A percentile compares a stretch with the other conserved stretches of the same genome.
phyloP scores from a whole-genome alignment of 2,113 vertebrate genomes.

The Pseudorectes ferrugineus region DNA sequence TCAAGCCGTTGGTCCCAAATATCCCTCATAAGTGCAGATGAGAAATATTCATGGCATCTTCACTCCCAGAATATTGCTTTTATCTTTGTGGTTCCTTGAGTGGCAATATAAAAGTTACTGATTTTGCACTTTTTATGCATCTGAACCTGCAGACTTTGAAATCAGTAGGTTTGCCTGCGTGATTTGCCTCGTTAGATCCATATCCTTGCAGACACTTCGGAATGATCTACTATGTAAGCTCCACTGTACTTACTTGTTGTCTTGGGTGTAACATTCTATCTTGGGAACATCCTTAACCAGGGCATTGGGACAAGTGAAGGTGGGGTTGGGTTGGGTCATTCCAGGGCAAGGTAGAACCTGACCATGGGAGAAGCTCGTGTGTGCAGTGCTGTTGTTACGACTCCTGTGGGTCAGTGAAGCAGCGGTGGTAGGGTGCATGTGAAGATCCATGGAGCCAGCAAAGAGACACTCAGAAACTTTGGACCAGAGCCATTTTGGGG shows the following conservation, averaged over 20 bases:
- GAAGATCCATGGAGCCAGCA: neutral
- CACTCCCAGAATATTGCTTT: slow-evolving; percentile 55
- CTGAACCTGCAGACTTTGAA: slow-evolving; percentile 50
- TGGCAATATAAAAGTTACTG: slow-evolving; percentile 61
- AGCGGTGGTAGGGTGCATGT: accelerated
- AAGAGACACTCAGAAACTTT: neutral
- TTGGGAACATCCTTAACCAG: neutral
- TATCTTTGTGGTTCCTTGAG: slow-evolving; percentile 61
- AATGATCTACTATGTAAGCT: neutral
- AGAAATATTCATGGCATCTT: slow-evolving; percentile 62
- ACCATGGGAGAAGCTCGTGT: neutral
- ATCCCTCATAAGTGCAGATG: slow-evolving; percentile 56
- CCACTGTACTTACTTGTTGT: neutral
- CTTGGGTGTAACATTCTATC: neutral
- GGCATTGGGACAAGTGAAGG: neutral
- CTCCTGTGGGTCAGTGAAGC: neutral
- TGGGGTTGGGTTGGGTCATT: neutral
- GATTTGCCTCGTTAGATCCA: neutral
- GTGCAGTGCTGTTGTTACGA: neutral
- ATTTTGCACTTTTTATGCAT: slow-evolving; percentile 59
- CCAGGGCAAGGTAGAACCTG: neutral
- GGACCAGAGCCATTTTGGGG: neutral
- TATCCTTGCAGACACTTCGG: neutral
- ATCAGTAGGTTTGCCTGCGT: slow-evolving; percentile 33
- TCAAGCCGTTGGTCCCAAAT: slow-evolving; percentile 41